Evolutionary conservation across 2,797 vertebrate genomes (phyloP), one percentile per base, ranked within the genome.

Genomic region (Taenioides sp.): DNA sequence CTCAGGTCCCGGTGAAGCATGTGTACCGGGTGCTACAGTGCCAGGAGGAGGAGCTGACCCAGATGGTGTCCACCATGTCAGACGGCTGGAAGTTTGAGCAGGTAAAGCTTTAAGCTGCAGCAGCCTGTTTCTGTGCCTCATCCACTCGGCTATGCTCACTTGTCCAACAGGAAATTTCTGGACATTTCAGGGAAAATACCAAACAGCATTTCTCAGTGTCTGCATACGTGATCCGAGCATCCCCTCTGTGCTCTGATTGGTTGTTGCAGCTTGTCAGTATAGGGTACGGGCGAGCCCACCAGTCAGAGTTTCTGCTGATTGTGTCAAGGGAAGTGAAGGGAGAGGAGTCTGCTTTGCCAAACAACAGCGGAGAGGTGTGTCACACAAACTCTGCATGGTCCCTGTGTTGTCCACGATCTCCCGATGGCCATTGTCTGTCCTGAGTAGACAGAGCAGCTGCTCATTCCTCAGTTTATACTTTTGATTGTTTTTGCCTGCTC

Each of bases 41-140:
- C 86, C 97, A 98, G 90, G 98, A 99, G 84, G 97, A 99, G 82
- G 97, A 99, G 84, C 92, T 99, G 80, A 98, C 98, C 2, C 98
- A 99, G 92, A 99, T 99, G 98, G 97, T 99, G 76, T 99, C 98
- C 54, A 99, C 98, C 59, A 99, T 99, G 98, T 99, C 97, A 0
- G 98, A 99, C 1, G 98, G 97, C 91, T 99, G 97, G 98, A 93
- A 97, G 91, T 99, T 99, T 74, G 98, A 99, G 83, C 98, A 99
- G 97, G 98, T 99, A 96, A 97, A 95, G 70, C 71, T 64, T 63
- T 75, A 69, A 62, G 77, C 78, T 11, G 2, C 22, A 49, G 28
- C 31, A 49, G 62, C 80, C 69, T 77, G 76, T 81, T 80, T 85
- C 80, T 86, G 85, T 83, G 84, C 87, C 83, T 85, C 89, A 86